Base-by-base conservation (phyloP, 2,797 vertebrate genomes). In the Xyrichtys novacula region DNA sequence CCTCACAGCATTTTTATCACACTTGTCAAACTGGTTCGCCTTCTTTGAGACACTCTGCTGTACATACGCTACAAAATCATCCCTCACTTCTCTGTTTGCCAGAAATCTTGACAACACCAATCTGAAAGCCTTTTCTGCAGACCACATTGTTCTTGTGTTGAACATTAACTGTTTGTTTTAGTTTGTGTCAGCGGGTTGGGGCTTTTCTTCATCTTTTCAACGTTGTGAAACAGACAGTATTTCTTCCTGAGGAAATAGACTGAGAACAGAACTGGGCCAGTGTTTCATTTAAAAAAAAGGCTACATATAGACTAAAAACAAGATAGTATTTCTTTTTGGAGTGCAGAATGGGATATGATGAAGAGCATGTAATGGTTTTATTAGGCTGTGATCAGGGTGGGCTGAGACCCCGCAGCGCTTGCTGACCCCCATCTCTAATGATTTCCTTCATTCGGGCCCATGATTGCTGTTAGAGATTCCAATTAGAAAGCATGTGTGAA, bases 381-480 rank as follows among this genome's bases (percentile, higher is more conserved):
- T 91, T 91, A 88, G 84, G 71, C 87, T 71, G 69, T 89, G 91
- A 92, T 93, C 80, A 77, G 82, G 74, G 74, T 87, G 89, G 44
- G 89, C 82, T 72, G 90, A 82, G 72, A 85, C 83, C 89, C 88
- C 36, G 64, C 66, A 91, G 92, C 90, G 66, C 80, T 88, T 61
- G 82, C 88, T 92, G 92, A 93, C 92, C 93, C 43, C 83, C 64
- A 71, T 90, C 89, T 84, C 88, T 85, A 91, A 91, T 91, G 85
- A 91, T 89, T 91, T 78, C 75, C 69, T 85, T 88, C 86, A 88
- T 92, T 89, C 81, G 78, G 85, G 75, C 47, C 87, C 84, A 83
- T 89, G 89, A 94, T 93, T 88, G 89, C 91, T 80, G 80, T 88
- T 91, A 58, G 81, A 90, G 81, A 92, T 91, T 85, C 88, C 89